These are phyloP conservation scores for Diabrotica balteata DNA, from an alignment of 2,888 invertebrate species.

Conservation along the genomic window DNA sequence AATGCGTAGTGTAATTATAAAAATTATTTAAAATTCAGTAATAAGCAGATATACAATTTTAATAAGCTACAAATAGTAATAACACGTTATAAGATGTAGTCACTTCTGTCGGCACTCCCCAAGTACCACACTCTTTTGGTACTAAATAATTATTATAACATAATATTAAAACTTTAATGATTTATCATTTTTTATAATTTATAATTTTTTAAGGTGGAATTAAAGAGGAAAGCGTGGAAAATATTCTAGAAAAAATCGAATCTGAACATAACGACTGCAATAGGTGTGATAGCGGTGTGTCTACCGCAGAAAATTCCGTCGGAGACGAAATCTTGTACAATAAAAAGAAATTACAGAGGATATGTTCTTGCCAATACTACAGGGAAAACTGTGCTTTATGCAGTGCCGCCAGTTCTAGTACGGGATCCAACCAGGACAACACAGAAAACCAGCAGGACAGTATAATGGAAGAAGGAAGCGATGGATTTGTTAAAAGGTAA, in stretches of 20 bases:
- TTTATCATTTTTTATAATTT: background rate
- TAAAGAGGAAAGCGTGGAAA: slow-evolving; percentile 61
- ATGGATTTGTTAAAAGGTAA: slow-evolving; percentile 58
- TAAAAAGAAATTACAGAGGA: slow-evolving; percentile 62
- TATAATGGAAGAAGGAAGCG: slow-evolving; percentile 57
- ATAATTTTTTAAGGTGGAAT: slow-evolving; percentile 53
- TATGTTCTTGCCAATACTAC: slow-evolving; percentile 59
- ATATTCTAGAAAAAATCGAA: slow-evolving; percentile 60
- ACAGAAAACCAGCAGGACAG: slow-evolving; percentile 60
- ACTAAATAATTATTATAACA: no score
- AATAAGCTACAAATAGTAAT: no score
- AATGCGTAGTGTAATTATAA: no score
- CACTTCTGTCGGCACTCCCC: no score
- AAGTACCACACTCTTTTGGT: no score
- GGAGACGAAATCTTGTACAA: slow-evolving; percentile 52
- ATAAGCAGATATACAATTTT: no score
- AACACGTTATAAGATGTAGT: no score
- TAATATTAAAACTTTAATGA: no score
- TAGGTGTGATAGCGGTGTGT: slow-evolving; percentile 63
- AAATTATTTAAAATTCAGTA: no score
- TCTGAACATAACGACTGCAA: slow-evolving; percentile 64
- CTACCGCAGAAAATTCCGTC: slow-evolving; percentile 61
- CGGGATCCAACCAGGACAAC: slow-evolving; percentile 59
- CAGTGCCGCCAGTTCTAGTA: slow-evolving; percentile 57
- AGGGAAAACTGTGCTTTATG: slow-evolving; percentile 57